Conservation (phyloP, 1,140 invertebrate genomes). For the Trichonephila clavata region DNA sequence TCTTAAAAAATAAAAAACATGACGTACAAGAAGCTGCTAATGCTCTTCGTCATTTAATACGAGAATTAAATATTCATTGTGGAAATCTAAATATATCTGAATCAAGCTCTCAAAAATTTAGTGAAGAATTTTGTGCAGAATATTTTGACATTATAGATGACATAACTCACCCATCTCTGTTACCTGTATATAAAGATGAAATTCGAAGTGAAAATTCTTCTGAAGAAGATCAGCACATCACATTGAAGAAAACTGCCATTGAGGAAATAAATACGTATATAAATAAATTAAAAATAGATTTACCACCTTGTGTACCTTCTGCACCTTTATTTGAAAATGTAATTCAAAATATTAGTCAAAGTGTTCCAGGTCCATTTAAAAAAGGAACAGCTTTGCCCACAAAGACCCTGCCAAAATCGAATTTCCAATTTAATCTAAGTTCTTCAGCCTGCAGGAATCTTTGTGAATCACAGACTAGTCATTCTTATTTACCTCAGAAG, state of each 20-base stretch:
- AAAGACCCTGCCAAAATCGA: neutral
- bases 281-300: neutral
- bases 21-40: neutral
- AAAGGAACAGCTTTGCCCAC: neutral
- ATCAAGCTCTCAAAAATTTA: conserved; percentile 23
- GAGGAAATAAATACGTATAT: neutral
- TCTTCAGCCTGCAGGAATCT: neutral
- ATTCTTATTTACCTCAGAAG: neutral
- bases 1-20: conserved; percentile 5
- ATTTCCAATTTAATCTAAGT: neutral
- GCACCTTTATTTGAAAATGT: neutral
- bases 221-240: neutral
- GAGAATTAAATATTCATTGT: neutral
- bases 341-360: neutral
- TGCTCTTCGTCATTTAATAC: conserved; percentile 44
- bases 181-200: conserved; percentile 7
- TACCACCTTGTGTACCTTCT: neutral
- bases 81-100: neutral
- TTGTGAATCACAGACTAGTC: neutral
- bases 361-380: neutral
- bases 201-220: neutral
- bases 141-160: conserved; percentile 33
- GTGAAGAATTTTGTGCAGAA: conserved; percentile 17
- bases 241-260: neutral
- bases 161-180: neutral